Evolutionary conservation across 2,113 vertebrate species (phyloP).

Genomic region (Xiphophorus couchianus): DNA sequence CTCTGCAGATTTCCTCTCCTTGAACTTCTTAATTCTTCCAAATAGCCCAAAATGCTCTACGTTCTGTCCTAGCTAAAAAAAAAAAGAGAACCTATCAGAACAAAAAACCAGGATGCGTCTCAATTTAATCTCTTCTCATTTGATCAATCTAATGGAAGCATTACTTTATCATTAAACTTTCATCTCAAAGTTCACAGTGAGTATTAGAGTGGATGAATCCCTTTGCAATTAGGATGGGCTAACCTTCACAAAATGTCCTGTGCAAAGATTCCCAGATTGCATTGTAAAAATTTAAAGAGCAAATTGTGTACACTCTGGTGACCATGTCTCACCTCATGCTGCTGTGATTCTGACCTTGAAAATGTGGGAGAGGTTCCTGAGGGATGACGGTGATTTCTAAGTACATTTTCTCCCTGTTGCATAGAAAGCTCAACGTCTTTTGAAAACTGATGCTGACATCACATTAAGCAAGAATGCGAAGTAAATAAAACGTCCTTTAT

Average conservation of each 20-base stretch:
- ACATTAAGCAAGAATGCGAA: constrained; percentile 35
- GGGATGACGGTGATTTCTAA: constrained; percentile 30
- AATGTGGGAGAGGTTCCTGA: background rate
- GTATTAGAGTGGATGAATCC: constrained; percentile 51
- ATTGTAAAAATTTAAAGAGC: constrained; percentile 65
- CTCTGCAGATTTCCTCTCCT: background rate
- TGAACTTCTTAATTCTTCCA: background rate
- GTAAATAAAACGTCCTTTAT: constrained; percentile 65
- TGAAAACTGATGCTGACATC: constrained; percentile 38
- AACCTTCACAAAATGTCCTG: constrained; percentile 22
- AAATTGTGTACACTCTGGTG: constrained; percentile 33
- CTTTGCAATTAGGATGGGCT: constrained; percentile 46
- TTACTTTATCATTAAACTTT: constrained; percentile 67
- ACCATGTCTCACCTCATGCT: constrained; percentile 14
- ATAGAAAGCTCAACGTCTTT: constrained; percentile 20
- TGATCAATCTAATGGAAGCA: constrained; percentile 61
- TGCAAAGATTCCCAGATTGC: constrained; percentile 54
- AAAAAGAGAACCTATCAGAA: constrained; percentile 47
- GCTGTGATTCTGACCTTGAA: constrained; percentile 40
- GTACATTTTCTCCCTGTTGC: constrained; percentile 15
- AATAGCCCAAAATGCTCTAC: constrained; percentile 15
- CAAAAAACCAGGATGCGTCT: constrained; percentile 25
- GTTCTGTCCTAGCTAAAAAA: constrained; percentile 8
- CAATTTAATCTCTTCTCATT: constrained; percentile 51
- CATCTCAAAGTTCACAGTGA: constrained; percentile 41